Percentiles rank a stretch among this genome's conserved stretches.
Evolutionary conservation across 2,888 invertebrate species (phyloP).

Genomic region (Lissonota sp.): DNA sequence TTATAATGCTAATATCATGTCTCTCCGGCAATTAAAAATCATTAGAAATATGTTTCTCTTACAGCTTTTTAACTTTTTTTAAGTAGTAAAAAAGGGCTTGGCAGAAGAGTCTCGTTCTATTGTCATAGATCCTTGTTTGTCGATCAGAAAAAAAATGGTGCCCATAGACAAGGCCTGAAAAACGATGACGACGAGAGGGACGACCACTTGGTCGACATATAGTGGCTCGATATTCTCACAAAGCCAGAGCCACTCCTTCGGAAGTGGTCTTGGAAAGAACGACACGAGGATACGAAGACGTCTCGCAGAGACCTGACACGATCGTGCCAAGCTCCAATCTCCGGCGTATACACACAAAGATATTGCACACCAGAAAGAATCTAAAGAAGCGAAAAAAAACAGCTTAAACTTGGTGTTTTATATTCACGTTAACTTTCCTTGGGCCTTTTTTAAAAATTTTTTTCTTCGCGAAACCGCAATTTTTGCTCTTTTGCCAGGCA

Average conservation of each 20-base stretch:
- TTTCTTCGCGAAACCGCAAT: slow-evolving; percentile 22
- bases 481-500: not conserved
- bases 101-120: too few relatives aligned
- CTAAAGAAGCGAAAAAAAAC: not conserved
- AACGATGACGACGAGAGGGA: slow-evolving; percentile 10
- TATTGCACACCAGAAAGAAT: not conserved
- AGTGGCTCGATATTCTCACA: slow-evolving; percentile 54
- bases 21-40: not conserved
- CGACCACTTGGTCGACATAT: slow-evolving; percentile 24
- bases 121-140: not conserved
- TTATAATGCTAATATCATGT: too few relatives aligned
- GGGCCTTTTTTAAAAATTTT: slow-evolving; percentile 37
- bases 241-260: slow-evolving; percentile 61
- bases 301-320: slow-evolving; percentile 42
- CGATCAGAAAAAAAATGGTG: not conserved
- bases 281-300: slow-evolving; percentile 44
- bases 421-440: slow-evolving; percentile 22
- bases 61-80: too few relatives aligned
- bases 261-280: slow-evolving; percentile 54
- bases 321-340: slow-evolving; percentile 42
- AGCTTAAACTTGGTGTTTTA: slow-evolving; percentile 21
- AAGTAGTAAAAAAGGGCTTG: too few relatives aligned
- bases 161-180: not conserved
- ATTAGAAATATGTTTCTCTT: not conserved
- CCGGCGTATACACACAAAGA: slow-evolving; percentile 2